phyloP scores from a whole-genome alignment of 2,113 vertebrate species.

The Epinephelus cyanopodus region DNA sequence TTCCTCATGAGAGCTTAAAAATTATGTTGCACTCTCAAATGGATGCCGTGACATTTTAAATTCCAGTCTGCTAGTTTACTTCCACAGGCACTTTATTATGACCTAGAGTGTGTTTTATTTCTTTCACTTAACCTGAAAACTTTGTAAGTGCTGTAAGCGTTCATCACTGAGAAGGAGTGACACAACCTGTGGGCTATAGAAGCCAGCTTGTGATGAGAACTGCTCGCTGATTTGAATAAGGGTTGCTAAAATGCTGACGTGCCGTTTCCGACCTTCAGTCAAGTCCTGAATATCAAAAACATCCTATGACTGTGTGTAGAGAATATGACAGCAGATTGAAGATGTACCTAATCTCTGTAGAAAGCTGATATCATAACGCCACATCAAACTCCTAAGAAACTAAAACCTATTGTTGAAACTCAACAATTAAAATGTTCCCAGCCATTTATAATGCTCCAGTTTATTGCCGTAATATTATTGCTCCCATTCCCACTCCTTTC shows the following conservation, averaged over 20 bases:
- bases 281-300: background rate
- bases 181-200: background rate
- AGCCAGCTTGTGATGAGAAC: background rate
- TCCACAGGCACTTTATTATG: slow-evolving; percentile 45
- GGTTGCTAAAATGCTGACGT: background rate
- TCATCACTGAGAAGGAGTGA: background rate
- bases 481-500: background rate
- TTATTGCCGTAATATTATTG: slow-evolving; percentile 38
- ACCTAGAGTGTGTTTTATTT: slow-evolving; percentile 13
- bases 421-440: background rate
- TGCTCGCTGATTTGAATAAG: background rate
- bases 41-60: slow-evolving; percentile 11
- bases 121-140: slow-evolving; percentile 15
- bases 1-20: slow-evolving; percentile 42
- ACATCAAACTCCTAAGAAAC: background rate
- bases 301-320: background rate
- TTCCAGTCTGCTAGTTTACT: slow-evolving; percentile 14
- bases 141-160: background rate
- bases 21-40: slow-evolving; percentile 20
- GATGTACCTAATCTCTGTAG: background rate
- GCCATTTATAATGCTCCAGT: background rate
- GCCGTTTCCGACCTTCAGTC: background rate
- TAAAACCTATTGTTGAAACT: background rate
- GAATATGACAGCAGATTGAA: background rate
- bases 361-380: background rate